Base-by-base conservation (phyloP, 2,888 invertebrate species). In the Incurvaria masculella region DNA sequence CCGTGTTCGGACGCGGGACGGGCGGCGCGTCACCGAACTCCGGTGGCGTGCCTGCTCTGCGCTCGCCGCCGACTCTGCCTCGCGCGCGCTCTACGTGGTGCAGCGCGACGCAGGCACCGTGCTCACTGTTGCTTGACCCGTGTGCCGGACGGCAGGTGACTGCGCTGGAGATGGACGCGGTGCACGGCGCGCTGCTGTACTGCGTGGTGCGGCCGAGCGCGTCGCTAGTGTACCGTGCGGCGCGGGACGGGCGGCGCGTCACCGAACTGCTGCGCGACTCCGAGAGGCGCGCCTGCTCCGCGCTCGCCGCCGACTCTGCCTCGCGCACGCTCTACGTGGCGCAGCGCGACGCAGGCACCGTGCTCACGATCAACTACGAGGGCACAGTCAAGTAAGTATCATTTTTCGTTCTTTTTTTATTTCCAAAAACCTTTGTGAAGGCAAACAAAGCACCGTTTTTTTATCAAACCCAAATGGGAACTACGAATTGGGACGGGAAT, bases 261-360 rank as follows among this genome's bases (percentile, higher is more conserved):
- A 61, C 63, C 19, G 75, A 83, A 61, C 54, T 84, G 21, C 59
- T 69, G 18, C 57, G 59, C 20, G n/a, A n/a, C n/a, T 59, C 61
- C 51, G 50, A 62, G 2, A 52, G 68, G 11, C 50, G 59, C 56
- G 60, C 61, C 56, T 76, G 79, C 76, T 53, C 78, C 64, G 54
- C 82, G 57, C 45, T 69, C 63, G 53, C 79, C 56, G 54, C 69
- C 50, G 84, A 87, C 64, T 60, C 75, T 0, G 80, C 82, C 57
- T 73, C 79, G 58, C 73, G 82, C 55, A 65, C 81, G 19, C 65
- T 97, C 4, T 97, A 91, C 62, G 92, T 89, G 72, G 82, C 86
- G 0, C 92, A 94, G 64, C 81, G 60, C 23, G 67, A 72, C 0
- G 66, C 64, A 45, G 63, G 69, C 8, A 67, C 85, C 27, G 57